phyloP scores from a whole-genome alignment of 2,888 invertebrate species.

The Ariolimax columbianus region DNA sequence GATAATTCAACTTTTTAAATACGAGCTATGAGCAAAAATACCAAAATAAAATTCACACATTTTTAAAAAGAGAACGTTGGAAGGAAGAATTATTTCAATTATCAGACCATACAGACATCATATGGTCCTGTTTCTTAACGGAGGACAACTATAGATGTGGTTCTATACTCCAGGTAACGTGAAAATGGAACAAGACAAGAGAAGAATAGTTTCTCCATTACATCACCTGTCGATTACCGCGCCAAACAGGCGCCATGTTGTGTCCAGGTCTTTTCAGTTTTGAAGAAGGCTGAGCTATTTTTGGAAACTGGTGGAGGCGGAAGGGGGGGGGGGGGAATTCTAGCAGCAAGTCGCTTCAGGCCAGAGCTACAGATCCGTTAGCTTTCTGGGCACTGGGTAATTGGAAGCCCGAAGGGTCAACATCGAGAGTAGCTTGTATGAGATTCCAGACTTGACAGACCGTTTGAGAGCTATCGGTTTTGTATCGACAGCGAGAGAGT shows the following conservation, averaged over 20 bases:
- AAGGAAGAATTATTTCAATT: too few relatives aligned
- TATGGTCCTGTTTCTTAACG: too few relatives aligned
- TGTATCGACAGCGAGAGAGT: too few relatives aligned
- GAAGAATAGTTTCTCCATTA: background rate
- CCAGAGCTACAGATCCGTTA: background rate
- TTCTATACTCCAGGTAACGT: too few relatives aligned
- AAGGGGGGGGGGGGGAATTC: background rate
- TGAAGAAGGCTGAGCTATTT: background rate
- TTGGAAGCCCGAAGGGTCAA: background rate
- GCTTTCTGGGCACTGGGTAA: background rate
- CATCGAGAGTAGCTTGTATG: background rate
- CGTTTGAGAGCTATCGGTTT: background rate
- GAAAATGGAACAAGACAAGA: too few relatives aligned
- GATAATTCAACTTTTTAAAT: too few relatives aligned
- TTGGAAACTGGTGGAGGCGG: background rate
- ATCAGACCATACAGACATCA: too few relatives aligned
- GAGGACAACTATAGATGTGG: too few relatives aligned
- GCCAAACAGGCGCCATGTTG: background rate
- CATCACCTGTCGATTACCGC: background rate
- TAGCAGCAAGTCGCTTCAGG: too few relatives aligned
- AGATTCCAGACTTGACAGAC: background rate
- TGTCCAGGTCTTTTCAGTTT: background rate
- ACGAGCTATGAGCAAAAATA: too few relatives aligned
- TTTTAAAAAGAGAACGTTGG: too few relatives aligned
- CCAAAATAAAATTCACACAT: too few relatives aligned